These are phyloP conservation scores for Brachymystax lenok DNA, from an alignment of 2,797 vertebrate species.

Conservation along the genomic window DNA sequence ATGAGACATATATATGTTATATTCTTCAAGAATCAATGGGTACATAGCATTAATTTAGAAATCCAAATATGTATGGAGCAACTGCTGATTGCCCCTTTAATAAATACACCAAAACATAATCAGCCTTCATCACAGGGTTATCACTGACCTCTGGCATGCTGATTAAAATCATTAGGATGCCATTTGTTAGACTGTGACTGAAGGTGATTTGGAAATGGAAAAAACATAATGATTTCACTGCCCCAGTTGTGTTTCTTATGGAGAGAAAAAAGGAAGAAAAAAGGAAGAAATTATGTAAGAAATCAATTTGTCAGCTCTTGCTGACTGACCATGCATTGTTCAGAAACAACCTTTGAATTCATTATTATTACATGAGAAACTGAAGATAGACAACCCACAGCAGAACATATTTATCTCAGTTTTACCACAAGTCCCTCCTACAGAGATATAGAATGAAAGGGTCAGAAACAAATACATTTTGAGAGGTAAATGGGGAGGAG, in stretches of 20 bases:
- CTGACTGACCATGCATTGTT: not conserved
- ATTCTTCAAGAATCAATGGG: too few relatives aligned
- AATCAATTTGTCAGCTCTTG: not conserved
- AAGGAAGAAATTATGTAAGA: not conserved
- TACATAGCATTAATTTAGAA: too few relatives aligned
- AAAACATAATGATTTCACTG: not conserved
- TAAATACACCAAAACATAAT: not conserved
- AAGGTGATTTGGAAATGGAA: not conserved
- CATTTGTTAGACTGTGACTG: not conserved
- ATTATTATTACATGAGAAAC: not conserved
- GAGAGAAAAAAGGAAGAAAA: not conserved
- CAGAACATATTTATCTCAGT: too few relatives aligned
- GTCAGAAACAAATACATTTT: too few relatives aligned
- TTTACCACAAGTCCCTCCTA: too few relatives aligned
- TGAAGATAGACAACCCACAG: too few relatives aligned
- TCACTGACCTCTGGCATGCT: conserved; percentile 5
- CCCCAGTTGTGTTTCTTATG: not conserved
- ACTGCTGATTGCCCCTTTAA: conserved; percentile 1
- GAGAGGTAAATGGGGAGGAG: too few relatives aligned
- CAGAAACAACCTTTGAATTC: not conserved
- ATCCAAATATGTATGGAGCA: too few relatives aligned
- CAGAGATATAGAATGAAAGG: too few relatives aligned
- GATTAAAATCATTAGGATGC: conserved; percentile 1
- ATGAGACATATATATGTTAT: too few relatives aligned
- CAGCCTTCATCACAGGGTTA: conserved; percentile 1